Evolutionary conservation across 2,888 invertebrate genomes (phyloP), one percentile per base, ranked within the genome.

Genomic region (Diarsia brunnea): DNA sequence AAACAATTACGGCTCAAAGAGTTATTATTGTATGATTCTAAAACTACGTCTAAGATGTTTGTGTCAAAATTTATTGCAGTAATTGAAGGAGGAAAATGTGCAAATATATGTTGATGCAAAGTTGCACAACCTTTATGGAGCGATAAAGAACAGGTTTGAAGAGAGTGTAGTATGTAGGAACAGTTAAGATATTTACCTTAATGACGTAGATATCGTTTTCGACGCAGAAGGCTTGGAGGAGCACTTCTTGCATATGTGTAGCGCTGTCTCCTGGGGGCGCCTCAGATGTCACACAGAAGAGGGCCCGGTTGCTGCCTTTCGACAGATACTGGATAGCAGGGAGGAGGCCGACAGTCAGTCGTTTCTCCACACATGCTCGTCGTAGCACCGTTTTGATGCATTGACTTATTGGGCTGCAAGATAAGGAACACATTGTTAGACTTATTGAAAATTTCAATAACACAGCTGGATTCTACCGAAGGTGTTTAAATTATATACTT

Each of bases 171-270:
- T n/a, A 31, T 45, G n/a, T 19, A 45, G 10, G 43, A 21, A 66
- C 38, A 63, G 58, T 63, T 55, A 38, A 78, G 68, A 88, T 87
- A 91, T 87, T 95, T 92, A 98, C 98, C 96, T 98, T 97, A 84
- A 98, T 97, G 71, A 98, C 97, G 89, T 98, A 97, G 89, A 98
- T 98, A 85, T 97, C 98, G 82, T 98, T 98, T 93, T 98, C 98
- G 58, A 97, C 98, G 93, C 98, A 98, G 92, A 98, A 98, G 0
- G 98, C 98, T 90, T 98, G 98, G 51, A 98, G 94, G 0, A 98
- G 95, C 10, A 98, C 98, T 90, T 98, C 98, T 89, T 98, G 98
- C 97, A 98, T 98, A 90, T 98, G 98, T 12, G 97, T 98, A 10
- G 98, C 98, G 47, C 98, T 97, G 92, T 98, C 98, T 8, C 97